These are phyloP conservation scores for Noctua janthina DNA, from an alignment of 2,888 invertebrate genomes.

Conservation along the genomic window DNA sequence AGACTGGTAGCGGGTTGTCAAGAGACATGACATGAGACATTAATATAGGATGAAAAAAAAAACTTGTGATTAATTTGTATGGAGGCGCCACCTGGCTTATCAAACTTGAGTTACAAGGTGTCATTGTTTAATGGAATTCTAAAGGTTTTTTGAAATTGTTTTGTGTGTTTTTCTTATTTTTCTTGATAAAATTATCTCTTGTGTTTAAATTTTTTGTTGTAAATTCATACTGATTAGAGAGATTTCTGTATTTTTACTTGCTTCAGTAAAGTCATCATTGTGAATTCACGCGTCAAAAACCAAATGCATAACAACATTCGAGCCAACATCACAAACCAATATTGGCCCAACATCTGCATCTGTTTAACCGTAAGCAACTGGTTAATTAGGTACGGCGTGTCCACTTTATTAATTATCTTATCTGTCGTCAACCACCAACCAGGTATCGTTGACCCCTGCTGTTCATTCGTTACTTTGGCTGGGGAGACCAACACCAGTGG, in stretches of 20 bases:
- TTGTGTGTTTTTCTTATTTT: neutral
- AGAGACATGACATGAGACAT: constrained; percentile 5
- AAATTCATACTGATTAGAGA: neutral
- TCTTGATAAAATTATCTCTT: neutral
- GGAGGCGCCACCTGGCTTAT: neutral
- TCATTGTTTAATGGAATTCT: constrained; percentile 5
- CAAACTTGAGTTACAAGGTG: neutral
- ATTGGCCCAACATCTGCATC: constrained; percentile 51
- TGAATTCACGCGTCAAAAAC: neutral
- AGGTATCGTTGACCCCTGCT: constrained; percentile 49
- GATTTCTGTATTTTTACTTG: neutral
- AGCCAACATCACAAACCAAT: constrained; percentile 41
- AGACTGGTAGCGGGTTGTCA: constrained; percentile 4
- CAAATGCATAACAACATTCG: neutral
- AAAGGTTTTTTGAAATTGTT: neutral
- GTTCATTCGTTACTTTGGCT: constrained; percentile 45
- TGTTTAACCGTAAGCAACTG: constrained; percentile 47
- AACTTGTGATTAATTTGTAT: neutral
- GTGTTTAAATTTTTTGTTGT: no score
- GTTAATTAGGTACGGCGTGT: constrained; percentile 60
- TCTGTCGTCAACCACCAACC: constrained; percentile 62
- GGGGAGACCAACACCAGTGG: constrained; percentile 42
- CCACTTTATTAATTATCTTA: constrained; percentile 66
- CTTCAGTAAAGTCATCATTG: neutral
- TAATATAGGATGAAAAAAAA: constrained; percentile 1